Evolutionary conservation across 2,113 vertebrate species (phyloP), one percentile per base, ranked within the genome.

Genomic region (Heteronetta atricapilla): DNA sequence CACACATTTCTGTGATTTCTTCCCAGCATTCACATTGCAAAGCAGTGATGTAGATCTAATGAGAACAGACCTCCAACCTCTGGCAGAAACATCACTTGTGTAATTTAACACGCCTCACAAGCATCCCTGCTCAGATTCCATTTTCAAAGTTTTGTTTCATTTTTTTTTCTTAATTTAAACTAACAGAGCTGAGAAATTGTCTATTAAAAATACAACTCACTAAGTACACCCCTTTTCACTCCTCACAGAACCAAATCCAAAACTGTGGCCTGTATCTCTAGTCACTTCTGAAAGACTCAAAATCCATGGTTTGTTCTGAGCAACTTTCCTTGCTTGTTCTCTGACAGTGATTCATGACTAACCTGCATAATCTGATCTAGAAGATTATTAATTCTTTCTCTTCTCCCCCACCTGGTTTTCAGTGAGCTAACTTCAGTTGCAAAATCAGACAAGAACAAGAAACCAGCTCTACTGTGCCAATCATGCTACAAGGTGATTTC

Each of bases 331-430:
- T 36, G 11, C 58, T 92, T 9, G 10, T 60, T 59, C 38, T 76
- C 46, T 93, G 91, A 89, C 84, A 89, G 83, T 82, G 91, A 95
- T 94, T 92, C 90, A 94, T 86, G 91, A 92, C 93, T 90, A 95
- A 89, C 76, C 48, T 2, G 2, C 53, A 72, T 53, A 89, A 75
- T 96, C 91, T 93, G 74, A 92, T 94, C 42, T 68, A 52, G 64
- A 84, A 75, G 73, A 81, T 88, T 78, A 95, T 93, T 86, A 86
- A 86, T 94, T 86, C 83, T 74, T 63, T 66, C 52, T 83, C 68
- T 78, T 95, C 83, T 92, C 68, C 59, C 59, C 56, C 40, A 82
- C 66, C 67, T 50, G 48, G 13, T 38, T 88, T 90, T 68, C 12
- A 8, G 83, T 59, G 56, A 93, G 28, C 60, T 64, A 66, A 76